Evolutionary conservation across 2,888 invertebrate species (phyloP).

Genomic region (Metopia argyrocephala): DNA sequence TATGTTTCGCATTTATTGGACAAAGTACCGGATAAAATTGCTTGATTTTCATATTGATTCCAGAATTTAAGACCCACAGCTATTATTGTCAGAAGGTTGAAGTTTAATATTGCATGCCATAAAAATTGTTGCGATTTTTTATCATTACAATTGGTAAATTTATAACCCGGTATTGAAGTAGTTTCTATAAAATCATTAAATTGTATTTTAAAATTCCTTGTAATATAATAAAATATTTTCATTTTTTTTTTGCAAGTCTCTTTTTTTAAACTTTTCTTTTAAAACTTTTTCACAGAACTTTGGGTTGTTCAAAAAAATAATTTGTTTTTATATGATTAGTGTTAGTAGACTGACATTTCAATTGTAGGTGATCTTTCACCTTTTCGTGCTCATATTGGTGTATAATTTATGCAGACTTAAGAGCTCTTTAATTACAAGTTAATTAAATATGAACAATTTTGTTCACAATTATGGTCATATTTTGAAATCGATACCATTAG

Average conservation of each 20-base stretch:
- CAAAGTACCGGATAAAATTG: too few relatives aligned
- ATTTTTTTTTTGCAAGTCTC: background rate
- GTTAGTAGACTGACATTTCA: background rate
- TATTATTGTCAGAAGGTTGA: background rate
- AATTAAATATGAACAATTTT: constrained; percentile 44
- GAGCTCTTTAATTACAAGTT: constrained; percentile 39
- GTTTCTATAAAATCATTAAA: constrained; percentile 1
- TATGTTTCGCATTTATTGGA: too few relatives aligned
- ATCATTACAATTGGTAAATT: constrained; percentile 19
- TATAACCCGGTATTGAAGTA: constrained; percentile 36
- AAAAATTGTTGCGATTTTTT: background rate
- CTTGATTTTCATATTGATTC: constrained; percentile 29
- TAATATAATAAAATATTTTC: constrained; percentile 19
- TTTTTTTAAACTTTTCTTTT: background rate
- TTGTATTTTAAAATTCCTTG: constrained; percentile 28
- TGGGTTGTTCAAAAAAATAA: too few relatives aligned
- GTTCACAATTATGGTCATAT: background rate
- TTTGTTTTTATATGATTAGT: background rate
- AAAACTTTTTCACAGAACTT: background rate
- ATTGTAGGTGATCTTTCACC: constrained; percentile 11
- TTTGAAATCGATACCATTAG: background rate
- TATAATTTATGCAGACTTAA: background rate
- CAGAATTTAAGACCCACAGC: constrained; percentile 23
- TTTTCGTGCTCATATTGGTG: background rate
- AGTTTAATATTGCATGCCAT: constrained; percentile 16